Evolutionary conservation across 2,888 invertebrate species (phyloP).

Genomic region (Tineola bisselliella): DNA sequence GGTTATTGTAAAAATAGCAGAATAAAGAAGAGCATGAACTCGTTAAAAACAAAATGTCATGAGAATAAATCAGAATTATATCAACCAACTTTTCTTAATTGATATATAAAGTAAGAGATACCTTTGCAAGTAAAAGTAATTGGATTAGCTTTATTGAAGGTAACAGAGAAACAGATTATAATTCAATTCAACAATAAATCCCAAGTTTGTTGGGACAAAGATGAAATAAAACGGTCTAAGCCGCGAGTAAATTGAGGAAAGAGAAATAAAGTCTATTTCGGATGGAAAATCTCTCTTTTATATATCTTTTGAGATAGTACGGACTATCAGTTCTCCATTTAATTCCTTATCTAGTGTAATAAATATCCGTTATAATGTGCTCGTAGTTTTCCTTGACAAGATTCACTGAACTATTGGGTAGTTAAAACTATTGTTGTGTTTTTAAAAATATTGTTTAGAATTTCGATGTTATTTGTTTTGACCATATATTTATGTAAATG

Average conservation of each 20-base stretch:
- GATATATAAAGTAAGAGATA: background rate
- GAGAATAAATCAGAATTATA: too few relatives aligned
- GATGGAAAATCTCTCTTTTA: background rate
- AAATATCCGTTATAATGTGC: background rate
- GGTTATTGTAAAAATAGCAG: too few relatives aligned
- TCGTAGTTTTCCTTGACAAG: background rate
- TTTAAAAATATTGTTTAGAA: too few relatives aligned
- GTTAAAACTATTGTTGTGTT: too few relatives aligned
- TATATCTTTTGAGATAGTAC: background rate
- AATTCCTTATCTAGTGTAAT: background rate
- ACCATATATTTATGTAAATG: too few relatives aligned
- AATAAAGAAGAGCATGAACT: too few relatives aligned
- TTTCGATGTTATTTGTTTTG: too few relatives aligned
- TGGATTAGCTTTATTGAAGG: background rate
- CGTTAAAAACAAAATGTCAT: too few relatives aligned
- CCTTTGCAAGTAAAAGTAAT: background rate
- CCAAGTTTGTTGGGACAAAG: background rate
- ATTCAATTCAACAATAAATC: background rate
- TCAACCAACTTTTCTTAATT: background rate
- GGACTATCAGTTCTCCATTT: background rate
- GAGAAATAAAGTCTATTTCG: background rate
- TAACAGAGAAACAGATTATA: slow-evolving; percentile 5
- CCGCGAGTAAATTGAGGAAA: slow-evolving; percentile 4
- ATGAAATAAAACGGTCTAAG: slow-evolving; percentile 5
- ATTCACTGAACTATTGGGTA: background rate